Evolutionary conservation across 2,888 invertebrate species (phyloP).

Genomic region (Cistogaster globosa): DNA sequence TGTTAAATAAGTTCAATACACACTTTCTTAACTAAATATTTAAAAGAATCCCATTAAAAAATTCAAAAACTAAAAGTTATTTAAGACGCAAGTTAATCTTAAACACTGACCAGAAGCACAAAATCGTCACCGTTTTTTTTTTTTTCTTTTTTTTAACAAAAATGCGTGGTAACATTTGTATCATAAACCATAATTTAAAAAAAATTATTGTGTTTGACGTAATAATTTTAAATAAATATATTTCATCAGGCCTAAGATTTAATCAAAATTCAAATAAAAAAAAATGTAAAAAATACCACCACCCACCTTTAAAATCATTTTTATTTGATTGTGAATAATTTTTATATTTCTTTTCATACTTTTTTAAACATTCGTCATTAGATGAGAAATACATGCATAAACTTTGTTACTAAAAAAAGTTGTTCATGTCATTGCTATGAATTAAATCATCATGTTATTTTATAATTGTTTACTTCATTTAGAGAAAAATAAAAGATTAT

Average conservation of each 20-base stretch:
- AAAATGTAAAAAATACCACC: too few species aligned
- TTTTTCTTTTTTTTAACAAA: neutral
- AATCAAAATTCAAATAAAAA: neutral
- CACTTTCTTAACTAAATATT: too few species aligned
- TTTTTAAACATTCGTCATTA: slow-evolving; percentile 41
- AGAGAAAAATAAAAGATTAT: neutral
- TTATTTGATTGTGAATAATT: too few species aligned
- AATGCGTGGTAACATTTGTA: slow-evolving; percentile 39
- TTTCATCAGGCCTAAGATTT: slow-evolving; percentile 20
- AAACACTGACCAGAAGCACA: slow-evolving; percentile 20
- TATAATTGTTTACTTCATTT: slow-evolving; percentile 3
- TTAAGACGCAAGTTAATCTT: slow-evolving; percentile 27
- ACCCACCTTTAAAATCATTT: too few species aligned
- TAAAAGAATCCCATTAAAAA: too few species aligned
- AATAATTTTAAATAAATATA: slow-evolving; percentile 2
- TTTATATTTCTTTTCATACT: neutral
- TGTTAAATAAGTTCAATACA: too few species aligned
- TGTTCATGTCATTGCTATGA: neutral
- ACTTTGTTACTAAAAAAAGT: neutral
- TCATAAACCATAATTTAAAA: neutral
- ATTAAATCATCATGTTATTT: neutral
- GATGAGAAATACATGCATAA: slow-evolving; percentile 30
- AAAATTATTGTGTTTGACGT: neutral
- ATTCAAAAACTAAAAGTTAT: neutral
- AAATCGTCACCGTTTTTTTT: slow-evolving; percentile 9